Conservation (phyloP, 1,140 invertebrate species). For the Atta texana region DNA sequence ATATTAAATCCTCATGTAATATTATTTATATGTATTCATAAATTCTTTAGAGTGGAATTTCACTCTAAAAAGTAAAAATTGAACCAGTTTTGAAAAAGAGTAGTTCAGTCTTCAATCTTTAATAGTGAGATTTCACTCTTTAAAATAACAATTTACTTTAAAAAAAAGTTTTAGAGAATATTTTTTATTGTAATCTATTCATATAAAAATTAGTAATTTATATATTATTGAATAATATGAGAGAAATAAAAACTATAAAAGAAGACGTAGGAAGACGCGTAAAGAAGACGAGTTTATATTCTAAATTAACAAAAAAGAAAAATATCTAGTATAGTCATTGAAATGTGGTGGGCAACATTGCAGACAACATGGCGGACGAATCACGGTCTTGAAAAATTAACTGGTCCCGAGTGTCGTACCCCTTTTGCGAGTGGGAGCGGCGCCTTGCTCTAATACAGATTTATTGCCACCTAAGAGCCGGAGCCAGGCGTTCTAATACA, state of each 20-base stretch:
- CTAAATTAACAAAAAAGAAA: neutral
- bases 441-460: slow-evolving; percentile 81
- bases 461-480: slow-evolving; percentile 81
- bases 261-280: too few relatives aligned
- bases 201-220: neutral
- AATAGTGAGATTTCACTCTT: too few relatives aligned
- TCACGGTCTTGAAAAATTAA: slow-evolving; percentile 72
- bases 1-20: neutral
- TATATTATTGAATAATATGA: neutral
- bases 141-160: too few relatives aligned
- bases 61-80: too few relatives aligned
- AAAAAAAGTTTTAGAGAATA: too few relatives aligned
- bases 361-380: slow-evolving; percentile 32
- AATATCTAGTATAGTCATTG: neutral
- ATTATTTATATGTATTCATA: neutral
- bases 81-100: too few relatives aligned
- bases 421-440: slow-evolving; percentile 72
- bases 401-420: slow-evolving; percentile 57
- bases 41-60: too few relatives aligned
- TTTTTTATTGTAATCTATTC: neutral
- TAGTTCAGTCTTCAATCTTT: too few relatives aligned
- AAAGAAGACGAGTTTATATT: neutral
- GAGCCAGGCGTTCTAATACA: slow-evolving; percentile 79
- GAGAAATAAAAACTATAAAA: neutral
- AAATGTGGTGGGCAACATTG: slow-evolving; percentile 2